Evolutionary conservation across 2,888 invertebrate species (phyloP).

Genomic region (Tethea ocularis): DNA sequence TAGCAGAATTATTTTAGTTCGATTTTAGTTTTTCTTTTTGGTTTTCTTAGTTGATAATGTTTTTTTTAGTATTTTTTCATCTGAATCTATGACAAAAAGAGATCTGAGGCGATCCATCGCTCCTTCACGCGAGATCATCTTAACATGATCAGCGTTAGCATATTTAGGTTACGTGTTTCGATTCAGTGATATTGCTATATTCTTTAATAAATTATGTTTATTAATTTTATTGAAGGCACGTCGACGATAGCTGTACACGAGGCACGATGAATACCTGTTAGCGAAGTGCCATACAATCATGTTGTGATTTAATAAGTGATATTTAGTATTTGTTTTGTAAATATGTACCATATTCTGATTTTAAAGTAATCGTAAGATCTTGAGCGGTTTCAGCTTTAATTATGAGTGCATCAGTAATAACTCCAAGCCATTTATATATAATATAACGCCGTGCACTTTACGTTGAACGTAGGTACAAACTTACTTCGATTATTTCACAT

Average conservation of each 20-base stretch:
- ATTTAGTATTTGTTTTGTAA: slow-evolving; percentile 82
- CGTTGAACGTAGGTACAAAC: slow-evolving; percentile 7
- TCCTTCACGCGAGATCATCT: slow-evolving; percentile 50
- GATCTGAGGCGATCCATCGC: slow-evolving; percentile 79
- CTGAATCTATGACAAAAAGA: slow-evolving; percentile 84
- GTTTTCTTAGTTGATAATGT: slow-evolving; percentile 79
- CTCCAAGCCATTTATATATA: slow-evolving; percentile 31
- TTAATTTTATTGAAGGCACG: slow-evolving; percentile 73
- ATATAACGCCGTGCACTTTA: slow-evolving; percentile 15
- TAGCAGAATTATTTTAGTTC: slow-evolving; percentile 82
- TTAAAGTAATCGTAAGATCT: slow-evolving; percentile 71
- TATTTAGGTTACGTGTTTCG: slow-evolving; percentile 65
- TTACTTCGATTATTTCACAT: slow-evolving; percentile 29
- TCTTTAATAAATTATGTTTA: slow-evolving; percentile 49
- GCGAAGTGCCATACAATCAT: slow-evolving; percentile 81
- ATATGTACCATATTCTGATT: slow-evolving; percentile 81
- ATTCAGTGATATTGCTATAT: slow-evolving; percentile 74
- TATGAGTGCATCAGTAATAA: slow-evolving; percentile 39
- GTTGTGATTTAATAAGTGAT: slow-evolving; percentile 83
- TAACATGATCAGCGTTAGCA: slow-evolving; percentile 76
- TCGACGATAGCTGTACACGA: slow-evolving; percentile 42
- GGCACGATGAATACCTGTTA: slow-evolving; percentile 66
- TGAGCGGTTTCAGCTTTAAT: slow-evolving; percentile 52
- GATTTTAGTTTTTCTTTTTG: slow-evolving; percentile 75
- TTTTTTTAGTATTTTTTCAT: slow-evolving; percentile 80